A percentile compares a stretch with the other conserved stretches of the same genome.
Conservation (phyloP, 2,888 invertebrate species). For the Tholera decimalis region DNA sequence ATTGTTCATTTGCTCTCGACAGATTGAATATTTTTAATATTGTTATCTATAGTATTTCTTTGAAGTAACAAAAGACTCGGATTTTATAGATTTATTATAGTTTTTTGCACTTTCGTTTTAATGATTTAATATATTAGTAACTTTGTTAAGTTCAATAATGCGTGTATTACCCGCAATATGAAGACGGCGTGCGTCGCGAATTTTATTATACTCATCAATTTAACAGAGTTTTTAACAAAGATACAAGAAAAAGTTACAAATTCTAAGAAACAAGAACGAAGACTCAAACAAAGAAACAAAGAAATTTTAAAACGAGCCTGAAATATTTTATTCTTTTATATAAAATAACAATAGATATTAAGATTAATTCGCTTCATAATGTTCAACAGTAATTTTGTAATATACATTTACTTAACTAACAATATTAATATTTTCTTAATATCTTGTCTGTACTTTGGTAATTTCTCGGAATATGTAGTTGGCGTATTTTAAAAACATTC, state of each 20-base stretch:
- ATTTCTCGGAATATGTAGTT: neutral
- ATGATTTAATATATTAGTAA: neutral
- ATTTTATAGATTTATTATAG: neutral
- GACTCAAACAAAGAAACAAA: neutral
- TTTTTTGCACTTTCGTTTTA: neutral
- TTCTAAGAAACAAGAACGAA: slow-evolving; percentile 18
- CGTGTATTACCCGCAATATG: slow-evolving; percentile 2
- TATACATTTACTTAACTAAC: neutral
- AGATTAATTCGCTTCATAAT: slow-evolving; percentile 8
- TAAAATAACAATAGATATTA: slow-evolving; percentile 10
- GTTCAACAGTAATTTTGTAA: neutral
- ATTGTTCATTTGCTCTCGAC: slow-evolving; percentile 20
- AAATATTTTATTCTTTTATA: slow-evolving; percentile 18
- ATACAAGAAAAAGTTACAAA: slow-evolving; percentile 23
- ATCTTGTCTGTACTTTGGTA: neutral
- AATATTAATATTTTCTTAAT: slow-evolving; percentile 5
- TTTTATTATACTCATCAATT: slow-evolving; percentile 3
- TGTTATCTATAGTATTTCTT: neutral
- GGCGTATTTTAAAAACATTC: neutral
- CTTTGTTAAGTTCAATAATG: neutral
- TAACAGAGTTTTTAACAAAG: slow-evolving; percentile 13
- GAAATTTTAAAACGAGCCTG: neutral
- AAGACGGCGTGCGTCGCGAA: slow-evolving; percentile 9
- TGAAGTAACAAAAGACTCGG: neutral
- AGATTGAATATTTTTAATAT: neutral